Percentiles rank a stretch among this genome's conserved stretches.
Conservation (phyloP, 2,113 vertebrate species). For the Isurus oxyrinchus region DNA sequence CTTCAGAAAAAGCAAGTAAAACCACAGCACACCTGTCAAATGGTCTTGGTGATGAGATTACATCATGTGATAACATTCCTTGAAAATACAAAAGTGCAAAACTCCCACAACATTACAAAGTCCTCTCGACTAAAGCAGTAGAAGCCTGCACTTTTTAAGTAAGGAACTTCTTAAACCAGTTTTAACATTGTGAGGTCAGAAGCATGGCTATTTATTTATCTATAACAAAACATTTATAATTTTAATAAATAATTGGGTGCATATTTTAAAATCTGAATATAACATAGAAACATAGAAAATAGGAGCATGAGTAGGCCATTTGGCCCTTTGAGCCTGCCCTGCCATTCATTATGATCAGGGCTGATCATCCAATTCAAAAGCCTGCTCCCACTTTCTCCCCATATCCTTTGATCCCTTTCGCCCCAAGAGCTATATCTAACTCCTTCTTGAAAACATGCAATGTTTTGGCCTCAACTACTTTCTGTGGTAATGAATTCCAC, state of each 20-base stretch:
- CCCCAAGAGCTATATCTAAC: too few species aligned
- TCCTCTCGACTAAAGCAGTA: not conserved
- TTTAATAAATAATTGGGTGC: not conserved
- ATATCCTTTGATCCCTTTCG: too few species aligned
- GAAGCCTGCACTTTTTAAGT: not conserved
- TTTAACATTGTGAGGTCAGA: not conserved
- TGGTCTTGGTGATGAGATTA: not conserved
- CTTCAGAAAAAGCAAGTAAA: not conserved
- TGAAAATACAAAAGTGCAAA: not conserved
- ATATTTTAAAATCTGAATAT: not conserved
- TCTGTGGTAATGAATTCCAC: too few species aligned
- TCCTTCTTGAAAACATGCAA: too few species aligned
- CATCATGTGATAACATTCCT: not conserved
- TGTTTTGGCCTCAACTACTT: too few species aligned
- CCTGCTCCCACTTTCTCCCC: too few species aligned
- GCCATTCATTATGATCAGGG: too few species aligned
- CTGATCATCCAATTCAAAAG: too few species aligned
- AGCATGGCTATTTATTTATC: not conserved
- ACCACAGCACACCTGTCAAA: not conserved
- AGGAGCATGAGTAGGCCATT: too few species aligned
- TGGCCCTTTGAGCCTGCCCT: too few species aligned
- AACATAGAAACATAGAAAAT: too few species aligned
- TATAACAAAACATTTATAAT: not conserved
- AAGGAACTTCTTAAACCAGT: not conserved
- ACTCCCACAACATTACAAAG: not conserved